Percentiles rank a stretch among this genome's conserved stretches.
Conservation (phyloP, 1,140 invertebrate species). For the Drosophila rufa region DNA sequence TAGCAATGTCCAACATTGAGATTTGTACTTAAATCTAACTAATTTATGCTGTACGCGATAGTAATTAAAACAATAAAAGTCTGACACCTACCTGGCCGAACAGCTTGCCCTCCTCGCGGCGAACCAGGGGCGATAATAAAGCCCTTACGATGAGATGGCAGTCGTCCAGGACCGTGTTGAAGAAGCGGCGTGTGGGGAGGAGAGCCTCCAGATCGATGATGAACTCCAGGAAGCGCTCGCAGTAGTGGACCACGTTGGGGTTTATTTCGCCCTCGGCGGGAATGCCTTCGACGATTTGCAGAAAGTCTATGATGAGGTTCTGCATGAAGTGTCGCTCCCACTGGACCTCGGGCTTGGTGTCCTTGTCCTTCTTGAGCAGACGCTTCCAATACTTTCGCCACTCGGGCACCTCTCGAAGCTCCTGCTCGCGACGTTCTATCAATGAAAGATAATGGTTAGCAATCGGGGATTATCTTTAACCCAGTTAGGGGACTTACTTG, state of each 20-base stretch:
- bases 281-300: conserved; percentile 92
- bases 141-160: conserved; percentile 97
- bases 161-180: conserved; percentile 98
- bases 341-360: conserved; percentile 89
- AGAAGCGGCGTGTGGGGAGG: conserved; percentile 97
- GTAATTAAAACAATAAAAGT: conserved; percentile 61
- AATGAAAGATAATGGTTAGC: neutral
- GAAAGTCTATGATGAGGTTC: conserved; percentile 96
- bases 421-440: conserved; percentile 90
- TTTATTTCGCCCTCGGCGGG: conserved; percentile 88
- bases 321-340: conserved; percentile 96
- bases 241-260: conserved; percentile 89
- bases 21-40: conserved; percentile 76
- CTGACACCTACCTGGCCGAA: conserved; percentile 92
- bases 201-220: conserved; percentile 98
- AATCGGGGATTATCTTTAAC: too few species aligned
- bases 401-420: conserved; percentile 94
- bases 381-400: conserved; percentile 97
- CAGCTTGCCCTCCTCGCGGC: conserved; percentile 94
- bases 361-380: conserved; percentile 90
- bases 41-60: conserved; percentile 59
- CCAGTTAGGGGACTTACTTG: conserved; percentile 86
- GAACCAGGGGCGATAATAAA: conserved; percentile 91
- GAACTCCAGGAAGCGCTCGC: conserved; percentile 98
- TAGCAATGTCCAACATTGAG: conserved; percentile 79